Base-by-base conservation (phyloP, 2,888 invertebrate species). In the Acronicta aceris region DNA sequence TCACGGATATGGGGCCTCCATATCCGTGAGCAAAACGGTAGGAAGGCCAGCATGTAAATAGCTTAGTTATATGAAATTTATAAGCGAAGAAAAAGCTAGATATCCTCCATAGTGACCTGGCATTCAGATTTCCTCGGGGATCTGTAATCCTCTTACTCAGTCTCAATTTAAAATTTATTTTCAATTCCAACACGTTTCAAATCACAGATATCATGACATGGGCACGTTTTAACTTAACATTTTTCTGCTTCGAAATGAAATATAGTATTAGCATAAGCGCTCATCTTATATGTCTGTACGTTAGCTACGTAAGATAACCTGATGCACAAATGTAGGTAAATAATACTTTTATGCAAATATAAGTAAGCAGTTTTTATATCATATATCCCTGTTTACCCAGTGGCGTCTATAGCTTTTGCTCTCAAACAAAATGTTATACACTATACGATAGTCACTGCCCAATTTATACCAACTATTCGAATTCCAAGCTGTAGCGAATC, bases 141-240 rank as follows among this genome's bases (percentile, higher is more conserved):
- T 65, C 59, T 57, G 76, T 80, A 84, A 85, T 83, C 81, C 81
- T 74, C 72, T 81, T 82, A 79, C 78, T 76, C 71, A 53, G 55
- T 78, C 79, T 79, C 80, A 82, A 84, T 86, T 83, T 81, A 79
- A 83, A 82, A 85, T 81, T 73, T 76, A 82, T 79, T 78, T 79
- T 75, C 74, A 75, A 79, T 83, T 77, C 69, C 56, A 54, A 65
- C 75, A 69, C 71, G 58, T 75, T 77, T 78, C 71, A 74, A 73
- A 75, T 76, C 58, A 69, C 60, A 56, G 62, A 50, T 68, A 69
- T 73, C 71, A 64, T 75, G 60, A 78, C 68, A 62, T 51, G 25
- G 50, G 52, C 69, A 78, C 65, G 63, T 68, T 75, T 62, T 58
- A 56, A 61, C 61, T 79, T 65, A 68, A 65, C 59, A 76, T 73